Conservation (phyloP, 2,113 vertebrate genomes). For the Grammomys dolichurus region DNA sequence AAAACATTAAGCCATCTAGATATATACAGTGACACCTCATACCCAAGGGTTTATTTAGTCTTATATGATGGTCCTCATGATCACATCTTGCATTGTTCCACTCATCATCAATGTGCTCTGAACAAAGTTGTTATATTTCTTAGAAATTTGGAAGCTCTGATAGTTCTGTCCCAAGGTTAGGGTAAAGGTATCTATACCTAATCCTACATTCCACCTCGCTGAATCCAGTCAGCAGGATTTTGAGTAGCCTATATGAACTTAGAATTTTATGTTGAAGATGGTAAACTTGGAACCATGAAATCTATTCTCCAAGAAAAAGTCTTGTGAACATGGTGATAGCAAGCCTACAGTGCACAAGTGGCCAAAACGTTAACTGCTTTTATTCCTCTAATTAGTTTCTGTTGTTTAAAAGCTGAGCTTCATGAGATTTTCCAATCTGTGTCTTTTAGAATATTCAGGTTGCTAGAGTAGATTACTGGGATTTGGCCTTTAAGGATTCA, state of each 20-base stretch:
- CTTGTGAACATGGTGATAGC: not conserved
- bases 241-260: not conserved
- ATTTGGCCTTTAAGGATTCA: not conserved
- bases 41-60: conserved; percentile 90
- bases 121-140: not conserved
- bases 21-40: conserved; percentile 91
- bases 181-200: not conserved
- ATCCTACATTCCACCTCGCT: not conserved
- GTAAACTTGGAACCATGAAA: not conserved
- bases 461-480: not conserved
- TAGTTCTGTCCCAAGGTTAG: not conserved
- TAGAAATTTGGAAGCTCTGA: not conserved
- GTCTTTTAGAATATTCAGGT: not conserved
- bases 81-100: conserved; percentile 89
- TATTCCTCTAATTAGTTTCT: not conserved
- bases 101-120: conserved; percentile 89
- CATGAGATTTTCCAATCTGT: not conserved
- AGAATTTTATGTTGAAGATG: not conserved
- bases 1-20: conserved; percentile 94
- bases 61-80: conserved; percentile 92
- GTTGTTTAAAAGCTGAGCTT: not conserved
- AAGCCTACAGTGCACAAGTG: not conserved
- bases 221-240: not conserved
- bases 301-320: not conserved
- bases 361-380: not conserved